Conservation (phyloP, 2,797 vertebrate species). For the Myiothlypis chrysogaster region DNA sequence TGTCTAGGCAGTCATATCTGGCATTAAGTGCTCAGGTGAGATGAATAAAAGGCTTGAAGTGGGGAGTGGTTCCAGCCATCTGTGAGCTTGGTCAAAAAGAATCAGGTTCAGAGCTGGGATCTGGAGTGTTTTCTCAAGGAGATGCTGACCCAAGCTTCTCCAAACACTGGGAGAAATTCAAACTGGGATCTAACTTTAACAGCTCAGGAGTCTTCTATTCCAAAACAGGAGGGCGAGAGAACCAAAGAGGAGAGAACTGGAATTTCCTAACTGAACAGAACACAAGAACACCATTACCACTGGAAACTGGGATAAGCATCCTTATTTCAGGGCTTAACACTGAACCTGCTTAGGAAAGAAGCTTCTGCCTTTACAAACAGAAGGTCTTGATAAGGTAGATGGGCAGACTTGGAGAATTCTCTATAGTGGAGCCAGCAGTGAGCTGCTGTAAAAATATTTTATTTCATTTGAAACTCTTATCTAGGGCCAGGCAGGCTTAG, state of each 20-base stretch:
- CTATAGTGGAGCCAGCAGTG: background rate
- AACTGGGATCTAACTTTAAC: background rate
- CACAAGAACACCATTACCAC: background rate
- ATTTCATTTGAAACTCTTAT: background rate
- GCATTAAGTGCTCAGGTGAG: background rate
- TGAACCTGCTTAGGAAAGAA: background rate
- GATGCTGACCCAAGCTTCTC: background rate
- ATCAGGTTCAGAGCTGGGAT: background rate
- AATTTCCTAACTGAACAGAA: background rate
- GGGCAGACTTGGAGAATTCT: background rate
- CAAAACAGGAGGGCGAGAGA: background rate
- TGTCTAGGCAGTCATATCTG: background rate
- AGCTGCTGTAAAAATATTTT: background rate
- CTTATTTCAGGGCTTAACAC: background rate
- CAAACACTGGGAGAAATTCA: background rate
- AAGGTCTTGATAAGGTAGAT: background rate
- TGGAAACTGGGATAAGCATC: background rate
- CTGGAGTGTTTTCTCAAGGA: background rate
- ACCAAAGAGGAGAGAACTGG: background rate
- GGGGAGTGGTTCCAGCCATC: background rate
- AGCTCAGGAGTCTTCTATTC: background rate
- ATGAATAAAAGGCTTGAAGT: background rate
- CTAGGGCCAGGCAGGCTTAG: background rate
- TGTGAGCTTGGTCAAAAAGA: background rate
- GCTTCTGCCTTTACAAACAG: background rate